Percentiles rank a stretch among this genome's conserved stretches.
These are phyloP conservation scores for Atractosteus spatula DNA, from an alignment of 2,113 vertebrate species.

Conservation along the genomic window DNA sequence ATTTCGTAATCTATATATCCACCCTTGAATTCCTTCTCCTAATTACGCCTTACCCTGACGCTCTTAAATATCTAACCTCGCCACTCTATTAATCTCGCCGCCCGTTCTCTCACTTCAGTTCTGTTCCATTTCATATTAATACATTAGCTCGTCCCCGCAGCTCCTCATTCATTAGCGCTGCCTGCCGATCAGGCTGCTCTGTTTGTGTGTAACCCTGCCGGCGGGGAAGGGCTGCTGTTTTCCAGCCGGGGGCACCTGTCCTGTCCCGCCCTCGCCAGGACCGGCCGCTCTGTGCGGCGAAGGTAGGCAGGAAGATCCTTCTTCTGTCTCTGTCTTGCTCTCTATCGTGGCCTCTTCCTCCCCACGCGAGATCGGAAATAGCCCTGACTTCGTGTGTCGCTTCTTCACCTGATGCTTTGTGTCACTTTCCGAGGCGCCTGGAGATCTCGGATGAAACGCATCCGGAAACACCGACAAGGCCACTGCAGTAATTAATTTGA, in stretches of 20 bases:
- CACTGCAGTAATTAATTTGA: too few species aligned
- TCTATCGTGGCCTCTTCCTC: too few species aligned
- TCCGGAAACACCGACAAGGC: too few species aligned
- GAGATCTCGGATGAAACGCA: too few species aligned
- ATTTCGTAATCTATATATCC: constrained; percentile 64
- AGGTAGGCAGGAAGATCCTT: neutral
- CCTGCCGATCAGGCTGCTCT: constrained; percentile 10
- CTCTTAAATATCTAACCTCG: constrained; percentile 43
- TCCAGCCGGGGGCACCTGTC: neutral
- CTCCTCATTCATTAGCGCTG: constrained; percentile 2
- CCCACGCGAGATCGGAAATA: too few species aligned
- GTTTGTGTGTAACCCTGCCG: constrained; percentile 1
- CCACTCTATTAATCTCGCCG: constrained; percentile 42
- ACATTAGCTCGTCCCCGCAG: constrained; percentile 11
- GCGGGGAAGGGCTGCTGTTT: neutral
- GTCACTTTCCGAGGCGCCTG: too few species aligned
- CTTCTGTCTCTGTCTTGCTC: too few species aligned
- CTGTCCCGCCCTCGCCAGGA: neutral
- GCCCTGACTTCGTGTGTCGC: too few species aligned
- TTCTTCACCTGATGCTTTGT: too few species aligned
- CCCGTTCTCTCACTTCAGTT: constrained; percentile 27
- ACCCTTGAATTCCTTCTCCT: constrained; percentile 41
- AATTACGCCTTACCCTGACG: constrained; percentile 47
- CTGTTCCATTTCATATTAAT: constrained; percentile 25
- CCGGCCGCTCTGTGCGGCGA: neutral